Percentiles rank a stretch among this genome's conserved stretches.
Conservation (phyloP, 1,140 invertebrate species). For the Parasteatoda tepidariorum region DNA sequence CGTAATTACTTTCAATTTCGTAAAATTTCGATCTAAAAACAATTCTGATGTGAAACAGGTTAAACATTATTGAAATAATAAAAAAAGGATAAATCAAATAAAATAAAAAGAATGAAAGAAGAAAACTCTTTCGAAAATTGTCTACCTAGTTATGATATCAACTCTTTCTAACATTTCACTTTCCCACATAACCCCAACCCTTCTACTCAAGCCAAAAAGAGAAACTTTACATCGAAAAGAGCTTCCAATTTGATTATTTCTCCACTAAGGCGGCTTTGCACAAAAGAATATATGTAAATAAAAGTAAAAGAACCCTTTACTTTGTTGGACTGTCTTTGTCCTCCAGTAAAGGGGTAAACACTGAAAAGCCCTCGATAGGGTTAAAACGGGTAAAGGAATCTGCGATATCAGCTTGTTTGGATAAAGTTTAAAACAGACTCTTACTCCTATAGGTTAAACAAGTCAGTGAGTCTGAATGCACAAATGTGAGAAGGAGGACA, state of each 20-base stretch:
- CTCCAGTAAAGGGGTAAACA: constrained; percentile 3
- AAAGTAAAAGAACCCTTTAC: constrained; percentile 7
- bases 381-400: constrained; percentile 35
- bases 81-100: too few species aligned
- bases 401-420: constrained; percentile 16
- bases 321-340: constrained; percentile 10
- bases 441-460: constrained; percentile 37
- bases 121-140: too few species aligned
- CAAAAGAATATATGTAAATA: constrained; percentile 53
- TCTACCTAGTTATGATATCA: too few species aligned
- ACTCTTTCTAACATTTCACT: too few species aligned
- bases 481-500: neutral
- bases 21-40: too few species aligned
- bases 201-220: too few species aligned
- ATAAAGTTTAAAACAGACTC: constrained; percentile 7
- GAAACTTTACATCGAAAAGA: too few species aligned
- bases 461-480: neutral
- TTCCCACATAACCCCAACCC: too few species aligned
- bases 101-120: too few species aligned
- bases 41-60: too few species aligned
- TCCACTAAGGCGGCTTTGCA: constrained; percentile 29
- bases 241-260: constrained; percentile 51
- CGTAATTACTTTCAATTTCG: too few species aligned
- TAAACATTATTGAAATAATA: too few species aligned
- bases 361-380: constrained; percentile 32